Percentiles rank a stretch among this genome's conserved stretches.
phyloP scores from a whole-genome alignment of 2,888 invertebrate species.

The Desoria tigrina region DNA sequence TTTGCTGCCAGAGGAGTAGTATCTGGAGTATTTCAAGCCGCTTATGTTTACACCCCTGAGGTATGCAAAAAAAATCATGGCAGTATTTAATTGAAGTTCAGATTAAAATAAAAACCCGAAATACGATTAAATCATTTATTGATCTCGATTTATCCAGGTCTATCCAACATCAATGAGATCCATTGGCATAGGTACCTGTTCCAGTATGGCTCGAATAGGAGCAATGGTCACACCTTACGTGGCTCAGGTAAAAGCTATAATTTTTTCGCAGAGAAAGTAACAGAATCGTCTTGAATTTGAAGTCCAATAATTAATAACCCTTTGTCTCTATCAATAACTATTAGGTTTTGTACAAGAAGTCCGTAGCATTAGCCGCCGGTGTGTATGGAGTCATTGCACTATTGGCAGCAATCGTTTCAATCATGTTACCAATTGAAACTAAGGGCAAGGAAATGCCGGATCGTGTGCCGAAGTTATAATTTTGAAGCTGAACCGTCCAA shows the following conservation, averaged over 20 bases:
- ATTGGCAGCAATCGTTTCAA: slow-evolving; percentile 72
- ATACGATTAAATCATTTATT: slow-evolving; percentile 5
- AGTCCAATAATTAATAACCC: slow-evolving; percentile 4
- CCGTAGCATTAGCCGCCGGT: slow-evolving; percentile 65
- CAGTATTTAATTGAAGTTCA: slow-evolving; percentile 3
- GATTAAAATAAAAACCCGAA: background rate
- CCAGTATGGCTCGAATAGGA: slow-evolving; percentile 85
- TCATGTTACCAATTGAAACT: slow-evolving; percentile 83
- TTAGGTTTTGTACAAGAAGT: slow-evolving; percentile 75
- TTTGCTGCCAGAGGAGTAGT: slow-evolving; percentile 88
- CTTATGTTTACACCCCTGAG: slow-evolving; percentile 94
- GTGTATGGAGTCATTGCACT: slow-evolving; percentile 77
- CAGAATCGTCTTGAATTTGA: background rate
- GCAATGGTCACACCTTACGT: slow-evolving; percentile 93
- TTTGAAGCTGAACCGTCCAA: no score
- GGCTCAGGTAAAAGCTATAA: slow-evolving; percentile 78
- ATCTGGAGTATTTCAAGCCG: slow-evolving; percentile 91
- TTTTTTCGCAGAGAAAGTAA: background rate
- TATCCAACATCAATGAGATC: slow-evolving; percentile 59
- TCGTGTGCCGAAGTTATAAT: slow-evolving; percentile 36
- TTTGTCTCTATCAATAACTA: slow-evolving; percentile 2
- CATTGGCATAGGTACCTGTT: slow-evolving; percentile 89
- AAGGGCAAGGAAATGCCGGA: slow-evolving; percentile 67
- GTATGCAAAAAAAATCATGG: slow-evolving; percentile 57
- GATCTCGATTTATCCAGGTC: slow-evolving; percentile 24